Evolutionary conservation across 1,140 invertebrate genomes (phyloP), one percentile per base, ranked within the genome.

Genomic region (Procambarus virginalis): DNA sequence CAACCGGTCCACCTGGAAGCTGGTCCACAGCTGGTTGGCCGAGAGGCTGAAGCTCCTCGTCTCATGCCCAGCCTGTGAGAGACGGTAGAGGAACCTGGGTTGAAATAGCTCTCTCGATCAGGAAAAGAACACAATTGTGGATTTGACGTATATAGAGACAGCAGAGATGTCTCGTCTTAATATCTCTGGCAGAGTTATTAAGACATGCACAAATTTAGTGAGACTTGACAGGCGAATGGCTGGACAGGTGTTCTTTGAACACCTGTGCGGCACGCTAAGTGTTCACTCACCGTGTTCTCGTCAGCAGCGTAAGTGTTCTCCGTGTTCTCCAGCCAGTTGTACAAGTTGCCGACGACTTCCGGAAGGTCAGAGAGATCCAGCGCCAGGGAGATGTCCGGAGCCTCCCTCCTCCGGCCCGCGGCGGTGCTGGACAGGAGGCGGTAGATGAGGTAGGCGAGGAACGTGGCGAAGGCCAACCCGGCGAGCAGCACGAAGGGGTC

Each of bases 391-490:
- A 79, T 70, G 12, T 84, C 88, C 4, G 88, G 81, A 12, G 79
- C 45, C 10, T 78, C 88, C 55, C 88, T 83, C 55, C 55, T 78
- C 0, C 78, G 55, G 6, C 45, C 55, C 4, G 73, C 80, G 3
- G 87, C 22, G 14, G 88, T 89, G 20, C 79, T 89, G 75, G 88
- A 89, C 17, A 89, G 81, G 8, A 89, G 75, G 0, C 88, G 88
- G 76, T 89, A 89, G 81, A 89, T 84, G 22, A 89, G 81, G 58
- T 89, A 89, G 55, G 88, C 88, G 55, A 89, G 76, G 81, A 89
- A 89, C 55, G 88, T 89, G 0, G 88, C 88, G 20, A 89, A 89
- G n/a, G 88, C 88, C 22, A 89, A 22, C 5, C 88, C 88, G n/a
- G 88, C 88, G 8, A 89, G 75, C 10, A 89, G 88, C 4, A 89